These are phyloP conservation scores for Drosophila neocordata DNA, from an alignment of 1,140 invertebrate genomes.

Conservation along the genomic window DNA sequence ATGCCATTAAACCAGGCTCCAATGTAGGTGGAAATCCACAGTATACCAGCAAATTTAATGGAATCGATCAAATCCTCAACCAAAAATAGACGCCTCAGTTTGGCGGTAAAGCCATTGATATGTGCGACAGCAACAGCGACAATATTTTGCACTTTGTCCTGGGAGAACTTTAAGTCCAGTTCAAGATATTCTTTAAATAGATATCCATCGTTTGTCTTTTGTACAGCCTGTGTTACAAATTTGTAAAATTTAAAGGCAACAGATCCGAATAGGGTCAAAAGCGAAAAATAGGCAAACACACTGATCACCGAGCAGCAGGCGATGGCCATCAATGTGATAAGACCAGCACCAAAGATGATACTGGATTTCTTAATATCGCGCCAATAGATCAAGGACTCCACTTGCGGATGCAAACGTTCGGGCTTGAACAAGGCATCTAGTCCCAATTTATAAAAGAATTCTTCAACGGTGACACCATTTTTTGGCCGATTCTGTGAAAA, in stretches of 20 bases:
- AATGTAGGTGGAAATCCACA: conserved; percentile 98
- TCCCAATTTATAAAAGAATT: conserved; percentile 81
- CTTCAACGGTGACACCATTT: conserved; percentile 81
- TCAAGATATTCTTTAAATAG: conserved; percentile 92
- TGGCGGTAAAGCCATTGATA: conserved; percentile 89
- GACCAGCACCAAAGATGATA: conserved; percentile 93
- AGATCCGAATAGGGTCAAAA: conserved; percentile 91
- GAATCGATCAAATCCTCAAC: conserved; percentile 98
- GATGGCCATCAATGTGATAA: conserved; percentile 94
- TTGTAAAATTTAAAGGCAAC: conserved; percentile 98
- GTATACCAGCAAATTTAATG: conserved; percentile 94
- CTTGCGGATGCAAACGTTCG: too few species aligned
- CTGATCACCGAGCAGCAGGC: conserved; percentile 97
- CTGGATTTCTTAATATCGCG: conserved; percentile 96
- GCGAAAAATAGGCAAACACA: conserved; percentile 95
- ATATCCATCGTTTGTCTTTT: conserved; percentile 96
- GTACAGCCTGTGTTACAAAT: conserved; percentile 96
- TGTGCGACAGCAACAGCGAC: conserved; percentile 92
- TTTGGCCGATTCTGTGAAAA: conserved; percentile 56
- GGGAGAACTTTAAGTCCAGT: conserved; percentile 91
- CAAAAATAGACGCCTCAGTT: conserved; percentile 95
- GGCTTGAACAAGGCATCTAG: too few species aligned
- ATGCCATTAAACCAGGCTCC: conserved; percentile 99
- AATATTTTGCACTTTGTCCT: conserved; percentile 94
- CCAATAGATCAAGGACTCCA: conserved; percentile 98